Percentiles rank a stretch among this genome's conserved stretches.
Conservation (phyloP, 2,113 vertebrate species). For the Ailuropoda melanoleuca region DNA sequence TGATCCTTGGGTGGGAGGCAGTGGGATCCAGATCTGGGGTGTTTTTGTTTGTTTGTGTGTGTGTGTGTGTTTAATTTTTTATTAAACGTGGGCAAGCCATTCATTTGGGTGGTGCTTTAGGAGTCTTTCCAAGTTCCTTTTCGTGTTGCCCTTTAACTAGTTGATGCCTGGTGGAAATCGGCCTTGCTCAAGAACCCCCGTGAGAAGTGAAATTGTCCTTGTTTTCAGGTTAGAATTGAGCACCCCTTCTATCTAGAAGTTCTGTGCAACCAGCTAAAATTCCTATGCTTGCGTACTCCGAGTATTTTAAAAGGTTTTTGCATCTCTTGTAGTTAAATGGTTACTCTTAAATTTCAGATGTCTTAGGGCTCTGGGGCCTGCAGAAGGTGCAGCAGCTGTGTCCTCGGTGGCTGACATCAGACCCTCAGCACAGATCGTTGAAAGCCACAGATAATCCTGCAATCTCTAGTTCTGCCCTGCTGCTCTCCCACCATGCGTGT, state of each 20-base stretch:
- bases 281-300: neutral
- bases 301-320: constrained; percentile 8
- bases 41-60: neutral
- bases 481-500: neutral
- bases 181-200: neutral
- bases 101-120: neutral
- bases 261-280: neutral
- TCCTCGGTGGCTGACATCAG: neutral
- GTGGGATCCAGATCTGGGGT: neutral
- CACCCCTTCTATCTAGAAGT: neutral
- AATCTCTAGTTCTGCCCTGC: neutral
- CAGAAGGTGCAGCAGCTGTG: neutral
- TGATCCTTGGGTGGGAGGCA: neutral
- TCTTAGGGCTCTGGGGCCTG: neutral
- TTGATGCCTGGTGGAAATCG: neutral
- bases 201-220: neutral
- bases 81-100: neutral
- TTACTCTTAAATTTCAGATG: neutral
- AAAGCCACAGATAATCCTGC: neutral
- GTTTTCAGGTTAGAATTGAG: neutral
- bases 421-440: neutral
- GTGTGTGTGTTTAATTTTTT: neutral
- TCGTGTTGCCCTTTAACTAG: neutral
- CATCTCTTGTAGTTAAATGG: neutral
- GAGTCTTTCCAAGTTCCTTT: neutral